Evolutionary conservation across 2,113 vertebrate genomes (phyloP), one percentile per base, ranked within the genome.

Genomic region (Bubo bubo): DNA sequence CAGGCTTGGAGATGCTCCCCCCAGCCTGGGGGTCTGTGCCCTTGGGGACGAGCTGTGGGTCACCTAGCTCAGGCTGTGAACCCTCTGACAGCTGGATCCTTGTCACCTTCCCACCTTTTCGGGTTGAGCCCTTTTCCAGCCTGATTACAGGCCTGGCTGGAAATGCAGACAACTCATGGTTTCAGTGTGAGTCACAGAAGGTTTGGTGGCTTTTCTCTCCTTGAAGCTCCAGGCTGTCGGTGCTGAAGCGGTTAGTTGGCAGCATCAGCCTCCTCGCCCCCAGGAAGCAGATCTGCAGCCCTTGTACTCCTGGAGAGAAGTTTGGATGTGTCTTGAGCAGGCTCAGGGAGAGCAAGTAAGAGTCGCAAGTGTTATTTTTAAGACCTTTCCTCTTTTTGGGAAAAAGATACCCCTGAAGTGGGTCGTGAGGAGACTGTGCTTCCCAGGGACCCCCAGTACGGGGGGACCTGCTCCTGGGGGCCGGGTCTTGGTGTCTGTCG

Each of bases 81-180:
- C 16, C 13, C 24, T 39, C 63, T 14, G n/a, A 37, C 28, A 22
- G 34, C 30, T 2, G 3, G 30, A n/a, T 58, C 59, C 32, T 52
- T 76, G 74, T 49, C 67, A 50, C 26, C 11, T n/a, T 64, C 66
- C 52, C 53, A 19, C 34, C 37, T 37, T 11, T 75, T 34, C 2
- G 1, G 53, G 66, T 79, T 63, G 90, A 77, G 91, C 84, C 34
- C 39, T 66, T 67, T 47, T 79, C 49, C 59, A 94, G 74, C 43
- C 82, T 52, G 64, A 59, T 93, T 93, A 41, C 84, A 85, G 89
- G 80, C n/a, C 91, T 79, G 95, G 84, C 95, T 93, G 93, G 95
- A 81, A 95, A 32, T 30, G 77, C 73, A 85, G 87, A 47, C 43
- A 0, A n/a, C 67, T 84, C 70, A 9, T 93, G 91, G 71, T 93